Base-by-base conservation (phyloP, 2,888 invertebrate genomes). In the Drosophila peninsularis region DNA sequence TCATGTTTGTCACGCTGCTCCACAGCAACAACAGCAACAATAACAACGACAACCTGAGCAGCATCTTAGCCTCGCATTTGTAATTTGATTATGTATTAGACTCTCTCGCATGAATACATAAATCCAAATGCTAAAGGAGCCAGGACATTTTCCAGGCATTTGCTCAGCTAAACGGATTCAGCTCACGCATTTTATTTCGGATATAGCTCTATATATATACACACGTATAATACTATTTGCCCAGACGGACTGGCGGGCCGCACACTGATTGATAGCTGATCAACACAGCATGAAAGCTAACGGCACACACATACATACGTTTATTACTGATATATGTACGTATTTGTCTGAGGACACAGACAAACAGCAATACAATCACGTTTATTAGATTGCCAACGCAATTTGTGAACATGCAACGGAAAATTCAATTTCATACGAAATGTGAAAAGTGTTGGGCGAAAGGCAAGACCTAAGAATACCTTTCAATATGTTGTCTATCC, bases 1-100 rank as follows among this genome's bases (percentile, higher is more conserved):
- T 57, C 39, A 64, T 64, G 60, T 74, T 69, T 74, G 74, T 69
- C 75, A 74, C 63, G 74, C 74, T 49, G 68, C 54, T 44, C 57
- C 57, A 36, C 19, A 39, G 47, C 39, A 44, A 36, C 21, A 58
- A 36, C 30, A 34, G 13, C 13, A 41, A 42, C n/a, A 37, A 19
- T 30, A 64, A 42, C 17, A 32, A 14, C 41, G 14, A 36, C 47
- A 49, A 27, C 13, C 14, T 32, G 17, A 44, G 34, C 36, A 68
- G 69, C 49, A 49, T 44, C 50, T 70, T 55, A 41, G 49, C 34
- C n/a, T 61, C 36, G 21, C 49, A 42, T 69, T 56, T 70, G 52
- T 41, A 70, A 70, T 69, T 71, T 71, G 55, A 70, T 71, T 70
- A 70, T 30, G 27, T 34, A 60, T 69, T 44, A 27, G 17, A 60